Evolutionary conservation across 2,113 vertebrate species (phyloP).

Genomic region (Petroica traversi): DNA sequence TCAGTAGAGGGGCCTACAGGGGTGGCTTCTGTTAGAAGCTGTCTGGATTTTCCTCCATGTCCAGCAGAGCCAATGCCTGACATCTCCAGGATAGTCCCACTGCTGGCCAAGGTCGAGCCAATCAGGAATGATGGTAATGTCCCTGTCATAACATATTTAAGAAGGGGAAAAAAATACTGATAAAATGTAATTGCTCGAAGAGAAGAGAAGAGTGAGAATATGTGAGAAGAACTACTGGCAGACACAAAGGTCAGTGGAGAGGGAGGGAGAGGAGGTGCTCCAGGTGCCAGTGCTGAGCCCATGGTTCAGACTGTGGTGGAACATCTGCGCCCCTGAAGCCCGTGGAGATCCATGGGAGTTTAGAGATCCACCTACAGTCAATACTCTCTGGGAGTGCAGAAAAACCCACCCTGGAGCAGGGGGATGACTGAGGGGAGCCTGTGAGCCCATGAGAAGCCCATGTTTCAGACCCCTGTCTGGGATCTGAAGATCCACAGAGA

Average conservation of each 20-base stretch:
- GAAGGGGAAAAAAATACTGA: not conserved
- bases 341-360: too few relatives aligned
- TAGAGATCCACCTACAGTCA: not conserved
- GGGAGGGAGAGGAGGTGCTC: not conserved
- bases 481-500: not conserved
- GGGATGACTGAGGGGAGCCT: not conserved
- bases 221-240: not conserved
- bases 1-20: accelerated
- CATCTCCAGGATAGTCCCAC: not conserved
- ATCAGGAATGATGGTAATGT: not conserved
- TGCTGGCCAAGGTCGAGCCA: accelerated
- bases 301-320: accelerated
- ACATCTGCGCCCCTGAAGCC: not conserved
- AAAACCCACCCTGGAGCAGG: not conserved
- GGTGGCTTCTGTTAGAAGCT: not conserved
- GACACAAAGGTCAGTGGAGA: not conserved
- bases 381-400: too few relatives aligned
- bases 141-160: not conserved
- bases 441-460: not conserved
- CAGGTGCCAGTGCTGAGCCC: accelerated
- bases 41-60: not conserved
- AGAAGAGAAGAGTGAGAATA: not conserved
- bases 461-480: not conserved
- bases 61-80: not conserved
- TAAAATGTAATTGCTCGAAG: not conserved